Conservation (phyloP, 1,140 invertebrate species). For the Macrocentrus cingulum region DNA sequence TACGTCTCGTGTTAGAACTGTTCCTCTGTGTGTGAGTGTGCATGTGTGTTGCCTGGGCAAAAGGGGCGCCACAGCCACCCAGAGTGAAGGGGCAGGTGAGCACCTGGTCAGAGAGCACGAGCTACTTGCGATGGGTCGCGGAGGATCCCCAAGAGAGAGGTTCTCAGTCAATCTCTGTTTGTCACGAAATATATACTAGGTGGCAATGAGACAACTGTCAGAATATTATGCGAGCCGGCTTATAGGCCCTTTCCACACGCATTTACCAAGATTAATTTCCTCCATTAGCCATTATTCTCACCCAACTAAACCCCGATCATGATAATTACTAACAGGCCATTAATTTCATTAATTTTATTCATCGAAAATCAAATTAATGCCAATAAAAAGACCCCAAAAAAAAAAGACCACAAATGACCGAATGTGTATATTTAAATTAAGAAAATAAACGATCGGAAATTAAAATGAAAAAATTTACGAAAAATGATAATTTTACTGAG, state of each 20-base stretch:
- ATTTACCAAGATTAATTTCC: slow-evolving; percentile 5
- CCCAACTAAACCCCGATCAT: too few relatives aligned
- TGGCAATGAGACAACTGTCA: slow-evolving; percentile 11
- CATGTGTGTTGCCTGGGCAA: slow-evolving; percentile 19
- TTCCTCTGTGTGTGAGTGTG: background rate
- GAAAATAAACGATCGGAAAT: too few relatives aligned
- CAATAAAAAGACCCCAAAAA: too few relatives aligned
- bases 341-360: too few relatives aligned
- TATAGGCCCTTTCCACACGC: background rate
- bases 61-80: slow-evolving; percentile 35
- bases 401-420: too few relatives aligned
- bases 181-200: slow-evolving; percentile 10
- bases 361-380: too few relatives aligned
- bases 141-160: slow-evolving; percentile 29
- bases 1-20: background rate
- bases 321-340: too few relatives aligned
- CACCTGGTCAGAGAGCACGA: slow-evolving; percentile 43
- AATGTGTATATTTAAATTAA: too few relatives aligned
- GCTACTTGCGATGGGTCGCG: slow-evolving; percentile 26
- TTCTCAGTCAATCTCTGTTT: slow-evolving; percentile 28
- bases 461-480: too few relatives aligned
- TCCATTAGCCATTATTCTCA: background rate
- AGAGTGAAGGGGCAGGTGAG: slow-evolving; percentile 44
- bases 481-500: too few relatives aligned
- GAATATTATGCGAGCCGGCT: background rate